Percentiles rank a stretch among this genome's conserved stretches.
These are phyloP conservation scores for Dipodomys merriami DNA, from an alignment of 2,113 vertebrate genomes.

Conservation along the genomic window DNA sequence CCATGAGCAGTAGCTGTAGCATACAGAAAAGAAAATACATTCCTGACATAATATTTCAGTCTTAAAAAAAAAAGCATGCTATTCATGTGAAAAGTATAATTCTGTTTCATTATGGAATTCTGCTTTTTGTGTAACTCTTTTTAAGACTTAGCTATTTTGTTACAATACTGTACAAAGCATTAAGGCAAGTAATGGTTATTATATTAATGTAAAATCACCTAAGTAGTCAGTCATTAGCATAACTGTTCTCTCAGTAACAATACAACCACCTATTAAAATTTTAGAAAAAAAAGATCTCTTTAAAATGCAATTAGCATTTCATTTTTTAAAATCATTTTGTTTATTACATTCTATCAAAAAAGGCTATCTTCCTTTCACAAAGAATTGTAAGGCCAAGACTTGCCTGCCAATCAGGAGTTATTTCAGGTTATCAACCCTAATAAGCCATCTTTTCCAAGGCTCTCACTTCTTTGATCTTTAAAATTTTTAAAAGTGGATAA, in stretches of 20 bases:
- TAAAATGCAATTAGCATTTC: conserved; percentile 89
- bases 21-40: conserved; percentile 63
- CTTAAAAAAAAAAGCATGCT: conserved; percentile 71
- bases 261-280: conserved; percentile 81
- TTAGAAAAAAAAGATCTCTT: conserved; percentile 72
- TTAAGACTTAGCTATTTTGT: conserved; percentile 82
- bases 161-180: conserved; percentile 80
- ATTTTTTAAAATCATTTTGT: conserved; percentile 84
- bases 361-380: conserved; percentile 80
- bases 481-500: conserved; percentile 74
- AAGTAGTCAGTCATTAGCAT: conserved; percentile 87
- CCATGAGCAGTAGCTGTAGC: conserved; percentile 68
- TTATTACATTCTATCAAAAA: conserved; percentile 84
- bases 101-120: conserved; percentile 83
- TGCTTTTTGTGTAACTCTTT: conserved; percentile 82
- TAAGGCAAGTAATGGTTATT: conserved; percentile 88
- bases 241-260: conserved; percentile 86
- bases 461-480: conserved; percentile 73
- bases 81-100: conserved; percentile 78
- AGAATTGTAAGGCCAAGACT: conserved; percentile 70
- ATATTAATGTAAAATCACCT: conserved; percentile 88
- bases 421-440: conserved; percentile 71
- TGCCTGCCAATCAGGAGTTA: conserved; percentile 81
- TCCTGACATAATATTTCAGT: conserved; percentile 77
- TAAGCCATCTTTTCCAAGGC: conserved; percentile 34